Percentiles rank a stretch among this genome's conserved stretches.
These are phyloP conservation scores for Patella depressa DNA, from an alignment of 2,888 invertebrate genomes.

Conservation along the genomic window DNA sequence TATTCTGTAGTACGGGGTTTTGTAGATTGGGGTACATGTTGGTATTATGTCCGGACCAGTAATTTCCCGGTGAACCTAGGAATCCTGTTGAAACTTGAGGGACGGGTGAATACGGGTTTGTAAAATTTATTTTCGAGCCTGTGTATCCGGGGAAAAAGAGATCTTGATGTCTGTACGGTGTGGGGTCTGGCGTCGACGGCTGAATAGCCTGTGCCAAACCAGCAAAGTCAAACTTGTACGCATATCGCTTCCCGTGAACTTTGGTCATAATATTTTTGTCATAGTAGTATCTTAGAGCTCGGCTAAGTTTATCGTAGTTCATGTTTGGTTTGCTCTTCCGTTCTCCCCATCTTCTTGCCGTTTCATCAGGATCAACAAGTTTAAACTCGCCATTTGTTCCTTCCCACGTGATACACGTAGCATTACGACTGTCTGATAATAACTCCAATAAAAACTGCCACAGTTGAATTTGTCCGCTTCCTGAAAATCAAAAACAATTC, in stretches of 20 bases:
- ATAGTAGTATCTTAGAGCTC: conserved; percentile 95
- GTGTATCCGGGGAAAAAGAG: conserved; percentile 84
- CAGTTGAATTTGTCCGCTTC: conserved; percentile 92
- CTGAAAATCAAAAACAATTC: conserved; percentile 61
- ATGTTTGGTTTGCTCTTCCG: conserved; percentile 95
- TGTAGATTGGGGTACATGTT: conserved; percentile 75
- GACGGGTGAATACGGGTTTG: conserved; percentile 75
- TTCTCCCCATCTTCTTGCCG: conserved; percentile 93
- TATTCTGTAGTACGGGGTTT: conserved; percentile 76
- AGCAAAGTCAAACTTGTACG: conserved; percentile 94
- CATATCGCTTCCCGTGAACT: conserved; percentile 95
- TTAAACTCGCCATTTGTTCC: conserved; percentile 96
- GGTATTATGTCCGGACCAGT: conserved; percentile 48
- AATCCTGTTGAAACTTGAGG: conserved; percentile 43
- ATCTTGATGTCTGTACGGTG: conserved; percentile 94
- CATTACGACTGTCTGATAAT: conserved; percentile 86
- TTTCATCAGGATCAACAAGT: conserved; percentile 93
- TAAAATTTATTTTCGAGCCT: conserved; percentile 87
- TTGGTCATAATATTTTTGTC: conserved; percentile 99
- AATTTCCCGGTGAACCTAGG: conserved; percentile 44
- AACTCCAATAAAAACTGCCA: conserved; percentile 98
- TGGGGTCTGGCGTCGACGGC: conserved; percentile 85
- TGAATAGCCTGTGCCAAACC: conserved; percentile 82
- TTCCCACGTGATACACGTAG: conserved; percentile 96
- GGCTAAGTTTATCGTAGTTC: conserved; percentile 96